phyloP scores from a whole-genome alignment of 2,888 invertebrate species.

The Neocrepidodera transversa region DNA sequence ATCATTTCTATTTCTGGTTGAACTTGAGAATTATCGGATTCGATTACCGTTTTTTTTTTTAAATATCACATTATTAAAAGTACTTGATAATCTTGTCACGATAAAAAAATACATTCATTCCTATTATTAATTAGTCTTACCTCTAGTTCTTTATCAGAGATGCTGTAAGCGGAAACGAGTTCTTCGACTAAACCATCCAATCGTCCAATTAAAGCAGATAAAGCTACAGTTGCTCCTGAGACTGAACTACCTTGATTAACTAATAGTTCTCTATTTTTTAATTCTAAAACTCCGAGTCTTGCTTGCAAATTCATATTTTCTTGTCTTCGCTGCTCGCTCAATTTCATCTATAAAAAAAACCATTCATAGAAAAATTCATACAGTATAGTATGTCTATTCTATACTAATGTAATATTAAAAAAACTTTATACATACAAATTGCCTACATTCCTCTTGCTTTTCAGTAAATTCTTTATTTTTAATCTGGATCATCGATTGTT shows the following conservation, averaged over 20 bases:
- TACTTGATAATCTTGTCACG: no score
- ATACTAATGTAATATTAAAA: no score
- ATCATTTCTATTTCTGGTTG: constrained; percentile 18
- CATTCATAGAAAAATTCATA: not conserved
- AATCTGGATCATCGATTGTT: constrained; percentile 54
- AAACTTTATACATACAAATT: constrained; percentile 62
- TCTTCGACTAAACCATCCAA: constrained; percentile 76
- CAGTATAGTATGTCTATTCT: not conserved
- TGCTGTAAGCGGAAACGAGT: constrained; percentile 74
- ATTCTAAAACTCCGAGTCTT: constrained; percentile 69
- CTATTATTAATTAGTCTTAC: no score
- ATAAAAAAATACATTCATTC: no score
- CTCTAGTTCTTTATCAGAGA: constrained; percentile 78
- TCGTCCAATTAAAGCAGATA: constrained; percentile 73
- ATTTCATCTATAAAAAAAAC: constrained; percentile 56
- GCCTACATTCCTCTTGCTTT: constrained; percentile 79
- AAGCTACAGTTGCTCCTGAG: constrained; percentile 72
- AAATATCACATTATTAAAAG: no score
- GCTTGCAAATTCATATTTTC: constrained; percentile 73
- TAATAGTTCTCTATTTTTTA: constrained; percentile 69
- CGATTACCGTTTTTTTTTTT: no score
- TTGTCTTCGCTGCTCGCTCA: constrained; percentile 81
- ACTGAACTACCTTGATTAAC: constrained; percentile 74
- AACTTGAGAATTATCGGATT: constrained; percentile 17
- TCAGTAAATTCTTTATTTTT: constrained; percentile 66